Evolutionary conservation across 2,113 vertebrate species (phyloP).

Genomic region (Ptyas mucosa): DNA sequence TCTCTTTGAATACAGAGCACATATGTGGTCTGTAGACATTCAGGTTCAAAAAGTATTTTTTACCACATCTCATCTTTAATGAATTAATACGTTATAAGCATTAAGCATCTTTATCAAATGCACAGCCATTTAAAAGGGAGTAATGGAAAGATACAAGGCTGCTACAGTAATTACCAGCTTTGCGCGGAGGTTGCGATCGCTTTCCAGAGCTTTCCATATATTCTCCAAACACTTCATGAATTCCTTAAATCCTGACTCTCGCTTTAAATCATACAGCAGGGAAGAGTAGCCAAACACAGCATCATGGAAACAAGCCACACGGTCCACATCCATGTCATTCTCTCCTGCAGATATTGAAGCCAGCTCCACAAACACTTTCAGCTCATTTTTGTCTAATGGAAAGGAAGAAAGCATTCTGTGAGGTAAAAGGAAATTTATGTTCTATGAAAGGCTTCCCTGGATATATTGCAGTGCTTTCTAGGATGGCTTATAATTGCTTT

Average conservation of each 20-base stretch:
- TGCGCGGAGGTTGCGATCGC: conserved; percentile 77
- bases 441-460: background rate
- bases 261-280: conserved; percentile 82
- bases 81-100: background rate
- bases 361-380: conserved; percentile 96
- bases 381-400: conserved; percentile 81
- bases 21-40: background rate
- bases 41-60: background rate
- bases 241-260: conserved; percentile 65
- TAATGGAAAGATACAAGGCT: background rate
- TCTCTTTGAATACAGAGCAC: background rate
- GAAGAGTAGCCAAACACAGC: conserved; percentile 86
- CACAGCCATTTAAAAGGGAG: background rate
- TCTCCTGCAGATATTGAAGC: conserved; percentile 97
- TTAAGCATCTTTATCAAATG: background rate
- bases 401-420: background rate
- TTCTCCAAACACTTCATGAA: conserved; percentile 77
- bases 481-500: background rate
- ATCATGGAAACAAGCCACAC: conserved; percentile 92
- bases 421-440: background rate
- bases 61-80: background rate
- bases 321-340: conserved; percentile 93
- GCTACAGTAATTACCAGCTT: conserved; percentile 79
- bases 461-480: background rate
- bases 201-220: conserved; percentile 90